Evolutionary conservation across 2,888 invertebrate species (phyloP).

Genomic region (Polyommatus icarus): DNA sequence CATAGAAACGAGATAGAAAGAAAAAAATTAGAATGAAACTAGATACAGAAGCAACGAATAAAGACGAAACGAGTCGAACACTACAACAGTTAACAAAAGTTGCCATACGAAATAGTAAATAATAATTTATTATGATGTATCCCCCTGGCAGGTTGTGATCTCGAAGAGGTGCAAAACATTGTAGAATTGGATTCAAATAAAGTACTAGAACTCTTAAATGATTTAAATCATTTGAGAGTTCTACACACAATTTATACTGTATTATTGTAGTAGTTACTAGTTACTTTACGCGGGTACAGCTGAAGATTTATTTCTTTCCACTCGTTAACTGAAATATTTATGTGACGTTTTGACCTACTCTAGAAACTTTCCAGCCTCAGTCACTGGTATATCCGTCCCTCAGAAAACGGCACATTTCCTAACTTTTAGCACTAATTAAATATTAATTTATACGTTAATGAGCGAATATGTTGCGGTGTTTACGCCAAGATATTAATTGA

Average conservation of each 20-base stretch:
- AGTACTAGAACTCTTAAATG: too few species aligned
- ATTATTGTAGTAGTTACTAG: neutral
- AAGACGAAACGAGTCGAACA: too few species aligned
- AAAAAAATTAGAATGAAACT: too few species aligned
- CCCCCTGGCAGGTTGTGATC: too few species aligned
- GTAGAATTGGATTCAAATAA: neutral
- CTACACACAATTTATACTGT: neutral
- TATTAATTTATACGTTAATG: constrained; percentile 24
- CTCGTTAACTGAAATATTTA: neutral
- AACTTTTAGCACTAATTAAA: constrained; percentile 23
- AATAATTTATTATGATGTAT: too few species aligned
- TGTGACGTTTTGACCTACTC: neutral
- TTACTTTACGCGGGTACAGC: neutral
- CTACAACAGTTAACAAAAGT: too few species aligned
- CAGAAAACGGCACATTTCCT: neutral
- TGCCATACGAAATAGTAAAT: neutral
- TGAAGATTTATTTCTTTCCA: neutral
- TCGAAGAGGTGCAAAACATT: neutral
- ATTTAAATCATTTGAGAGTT: neutral
- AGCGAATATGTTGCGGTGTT: neutral
- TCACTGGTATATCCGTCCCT: neutral
- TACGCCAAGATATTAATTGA: constrained; percentile 19
- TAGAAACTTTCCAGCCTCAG: constrained; percentile 18
- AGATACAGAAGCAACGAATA: too few species aligned
- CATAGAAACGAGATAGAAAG: neutral